Evolutionary conservation across 2,113 vertebrate genomes (phyloP), one percentile per base, ranked within the genome.

Genomic region (Progne subis): DNA sequence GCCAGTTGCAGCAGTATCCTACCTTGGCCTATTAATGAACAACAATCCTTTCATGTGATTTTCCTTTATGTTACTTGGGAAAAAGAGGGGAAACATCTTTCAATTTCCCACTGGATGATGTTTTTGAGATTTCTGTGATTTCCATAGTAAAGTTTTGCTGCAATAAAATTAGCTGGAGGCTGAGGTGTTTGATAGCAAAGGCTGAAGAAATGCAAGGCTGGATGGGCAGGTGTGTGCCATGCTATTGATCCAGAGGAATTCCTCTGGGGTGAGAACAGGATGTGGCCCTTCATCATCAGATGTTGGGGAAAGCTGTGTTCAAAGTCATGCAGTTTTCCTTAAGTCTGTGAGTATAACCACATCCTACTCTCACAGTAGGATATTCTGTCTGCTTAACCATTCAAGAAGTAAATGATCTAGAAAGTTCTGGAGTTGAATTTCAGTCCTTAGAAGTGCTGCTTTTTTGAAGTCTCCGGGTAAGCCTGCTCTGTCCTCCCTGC

Each of bases 61-160:
- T 84, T 50, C 17, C 41, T 61, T 53, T 61, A 1, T 41, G 3
- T 78, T 55, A 8, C n/a, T 25, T 59, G 60, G 11, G 12, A 37
- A 18, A 32, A 47, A 39, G 34, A 18, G 7, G 3, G 6, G 8
- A 3, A 64, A 59, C 29, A 3, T 1, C 0, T 65, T 91, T 70
- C 20, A 2, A 10, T 87, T 86, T 81, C n/a, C 28, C 18, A 5
- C 4, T 5, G 1, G 25, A 29, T 2, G 3, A 14, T 3, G 17
- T 11, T 34, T 88, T 56, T 31, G 46, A 65, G 41, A 5, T 44
- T 55, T 72, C 74, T 61, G 11, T 52, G 26, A 60, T 56, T 91
- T 44, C 20, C 0, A 0, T 18, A 28, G 26, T 1, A 4, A 72
- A 76, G 64, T 59, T 11, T 16, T 0, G 1, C 39, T n/a, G 11